These are phyloP conservation scores for Eumeta japonica DNA, from an alignment of 1,140 invertebrate genomes.

Conservation along the genomic window DNA sequence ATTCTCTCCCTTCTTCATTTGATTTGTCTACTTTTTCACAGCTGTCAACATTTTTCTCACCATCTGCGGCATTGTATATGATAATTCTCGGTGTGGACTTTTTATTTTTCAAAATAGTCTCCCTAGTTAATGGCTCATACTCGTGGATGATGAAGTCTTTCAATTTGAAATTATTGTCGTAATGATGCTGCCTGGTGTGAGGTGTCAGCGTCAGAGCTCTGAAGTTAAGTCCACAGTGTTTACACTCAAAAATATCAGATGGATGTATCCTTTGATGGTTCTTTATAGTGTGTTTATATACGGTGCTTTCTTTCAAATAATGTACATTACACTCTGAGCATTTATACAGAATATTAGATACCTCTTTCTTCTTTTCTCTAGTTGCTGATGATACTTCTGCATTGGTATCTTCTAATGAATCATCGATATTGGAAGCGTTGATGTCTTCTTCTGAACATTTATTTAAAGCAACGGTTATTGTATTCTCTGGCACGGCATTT, in stretches of 20 bases:
- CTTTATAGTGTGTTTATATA: constrained; percentile 8
- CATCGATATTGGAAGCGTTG: not conserved
- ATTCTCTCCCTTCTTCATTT: too few species aligned
- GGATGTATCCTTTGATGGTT: constrained; percentile 9
- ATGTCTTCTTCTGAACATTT: too few species aligned
- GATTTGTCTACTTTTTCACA: too few species aligned
- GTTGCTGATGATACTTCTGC: not conserved
- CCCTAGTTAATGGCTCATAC: too few species aligned
- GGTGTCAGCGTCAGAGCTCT: constrained; percentile 5
- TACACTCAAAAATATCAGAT: constrained; percentile 14
- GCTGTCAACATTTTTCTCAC: too few species aligned
- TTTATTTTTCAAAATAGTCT: too few species aligned
- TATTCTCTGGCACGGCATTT: not conserved
- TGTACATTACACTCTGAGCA: constrained; percentile 14
- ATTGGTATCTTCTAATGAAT: not conserved
- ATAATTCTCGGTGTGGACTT: too few species aligned
- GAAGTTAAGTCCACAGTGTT: constrained; percentile 15
- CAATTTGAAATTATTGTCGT: constrained; percentile 5
- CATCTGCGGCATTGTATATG: too few species aligned
- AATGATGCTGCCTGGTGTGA: constrained; percentile 12
- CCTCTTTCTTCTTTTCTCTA: constrained; percentile 1
- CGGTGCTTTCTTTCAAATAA: constrained; percentile 6
- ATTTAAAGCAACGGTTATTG: not conserved
- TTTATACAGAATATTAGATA: constrained; percentile 9
- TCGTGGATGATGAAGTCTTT: constrained; percentile 5